These are phyloP conservation scores for Pollenia amentaria DNA, from an alignment of 2,888 invertebrate species.

Conservation along the genomic window DNA sequence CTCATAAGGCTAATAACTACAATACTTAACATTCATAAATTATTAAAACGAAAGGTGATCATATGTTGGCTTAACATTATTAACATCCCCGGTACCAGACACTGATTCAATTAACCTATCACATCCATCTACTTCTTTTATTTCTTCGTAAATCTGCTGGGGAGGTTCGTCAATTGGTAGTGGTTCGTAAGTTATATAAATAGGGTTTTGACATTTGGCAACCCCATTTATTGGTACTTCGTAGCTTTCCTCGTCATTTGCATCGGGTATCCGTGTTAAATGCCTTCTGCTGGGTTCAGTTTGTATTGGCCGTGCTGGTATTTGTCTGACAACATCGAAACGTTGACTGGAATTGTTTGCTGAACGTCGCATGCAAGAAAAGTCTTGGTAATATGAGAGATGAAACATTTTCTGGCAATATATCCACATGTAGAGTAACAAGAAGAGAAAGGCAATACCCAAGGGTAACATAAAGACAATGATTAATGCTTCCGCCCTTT, in stretches of 20 bases:
- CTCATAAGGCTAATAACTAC: too few relatives aligned
- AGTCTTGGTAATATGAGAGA: constrained; percentile 80
- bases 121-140: constrained; percentile 76
- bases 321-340: constrained; percentile 80
- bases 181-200: constrained; percentile 81
- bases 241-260: constrained; percentile 77
- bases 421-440: constrained; percentile 82
- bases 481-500: constrained; percentile 81
- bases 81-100: neutral
- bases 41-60: constrained; percentile 75
- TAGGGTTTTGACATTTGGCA: constrained; percentile 75
- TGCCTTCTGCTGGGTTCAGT: constrained; percentile 62
- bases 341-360: constrained; percentile 76
- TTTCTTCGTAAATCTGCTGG: constrained; percentile 81
- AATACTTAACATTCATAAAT: neutral
- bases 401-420: constrained; percentile 83
- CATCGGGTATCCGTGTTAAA: constrained; percentile 57
- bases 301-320: constrained; percentile 73
- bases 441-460: constrained; percentile 82
- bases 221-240: constrained; percentile 80
- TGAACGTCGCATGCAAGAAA: constrained; percentile 68
- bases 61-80: constrained; percentile 65
- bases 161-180: constrained; percentile 78
- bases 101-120: neutral
- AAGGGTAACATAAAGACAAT: constrained; percentile 83